Conservation (phyloP, 1,140 invertebrate genomes). For the Parapsyche elsis region DNA sequence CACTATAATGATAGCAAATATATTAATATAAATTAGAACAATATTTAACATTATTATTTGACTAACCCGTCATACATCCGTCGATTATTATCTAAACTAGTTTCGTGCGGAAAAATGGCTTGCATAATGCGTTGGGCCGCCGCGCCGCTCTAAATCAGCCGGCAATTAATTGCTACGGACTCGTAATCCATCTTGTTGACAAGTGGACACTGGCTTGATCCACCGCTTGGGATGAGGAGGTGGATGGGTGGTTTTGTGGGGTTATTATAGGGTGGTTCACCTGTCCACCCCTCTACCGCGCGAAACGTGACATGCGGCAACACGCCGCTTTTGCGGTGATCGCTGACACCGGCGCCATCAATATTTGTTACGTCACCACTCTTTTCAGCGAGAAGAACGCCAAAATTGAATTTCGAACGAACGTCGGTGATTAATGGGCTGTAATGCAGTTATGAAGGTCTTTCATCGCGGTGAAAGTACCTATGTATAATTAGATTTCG, state of each 20-base stretch:
- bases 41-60: too few relatives aligned
- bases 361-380: conserved; percentile 16
- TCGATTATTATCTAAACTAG: too few relatives aligned
- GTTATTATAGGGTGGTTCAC: background rate
- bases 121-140: background rate
- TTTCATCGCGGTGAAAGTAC: background rate
- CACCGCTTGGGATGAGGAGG: conserved; percentile 23
- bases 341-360: conserved; percentile 27
- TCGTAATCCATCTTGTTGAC: conserved; percentile 57
- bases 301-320: conserved; percentile 1
- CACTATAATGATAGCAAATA: too few relatives aligned
- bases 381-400: conserved; percentile 26
- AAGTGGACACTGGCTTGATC: conserved; percentile 55
- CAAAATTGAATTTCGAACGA: conserved; percentile 17
- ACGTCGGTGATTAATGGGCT: conserved; percentile 18
- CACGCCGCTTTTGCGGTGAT: background rate
- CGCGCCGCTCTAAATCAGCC: conserved; percentile 54
- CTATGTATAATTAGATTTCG: background rate
- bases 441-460: conserved; percentile 18
- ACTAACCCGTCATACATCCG: too few relatives aligned
- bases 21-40: too few relatives aligned
- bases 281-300: conserved; percentile 17
- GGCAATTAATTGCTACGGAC: conserved; percentile 55
- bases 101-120: too few relatives aligned
- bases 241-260: conserved; percentile 4